Evolutionary conservation across 2,113 vertebrate species (phyloP).

Genomic region (Anguilla japonica): DNA sequence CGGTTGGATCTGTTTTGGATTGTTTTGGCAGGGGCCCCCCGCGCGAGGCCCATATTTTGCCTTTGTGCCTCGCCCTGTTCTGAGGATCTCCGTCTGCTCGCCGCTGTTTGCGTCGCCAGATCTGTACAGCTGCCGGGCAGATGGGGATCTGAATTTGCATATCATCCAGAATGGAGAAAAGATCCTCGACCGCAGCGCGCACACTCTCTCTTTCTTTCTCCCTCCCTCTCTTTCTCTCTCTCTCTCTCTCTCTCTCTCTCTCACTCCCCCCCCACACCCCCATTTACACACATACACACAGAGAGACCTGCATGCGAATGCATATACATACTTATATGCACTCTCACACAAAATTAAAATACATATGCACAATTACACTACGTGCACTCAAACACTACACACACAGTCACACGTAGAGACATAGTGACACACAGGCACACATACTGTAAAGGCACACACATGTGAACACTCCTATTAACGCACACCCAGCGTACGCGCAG

Average conservation of each 20-base stretch:
- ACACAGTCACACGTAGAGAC: too few relatives aligned
- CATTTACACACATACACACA: too few relatives aligned
- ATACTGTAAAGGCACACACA: neutral
- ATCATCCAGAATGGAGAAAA: slow-evolving; percentile 1
- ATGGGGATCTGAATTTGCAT: slow-evolving; percentile 23
- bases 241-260: neutral
- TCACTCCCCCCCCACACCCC: too few relatives aligned
- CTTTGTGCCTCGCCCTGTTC: neutral
- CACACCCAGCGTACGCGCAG: neutral
- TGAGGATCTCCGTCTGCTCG: neutral
- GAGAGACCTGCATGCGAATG: too few relatives aligned
- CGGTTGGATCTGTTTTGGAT: neutral
- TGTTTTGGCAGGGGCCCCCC: neutral
- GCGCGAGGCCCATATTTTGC: neutral
- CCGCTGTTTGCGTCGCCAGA: neutral
- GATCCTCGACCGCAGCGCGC: neutral
- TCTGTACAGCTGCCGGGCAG: slow-evolving; percentile 30
- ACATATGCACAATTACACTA: neutral
- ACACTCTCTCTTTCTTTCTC: neutral
- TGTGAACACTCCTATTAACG: neutral
- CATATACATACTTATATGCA: neutral
- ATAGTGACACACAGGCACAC: neutral
- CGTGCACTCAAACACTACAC: neutral
- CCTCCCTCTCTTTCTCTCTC: neutral
- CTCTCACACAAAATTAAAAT: neutral